Conservation (phyloP, 2,797 vertebrate species). For the Ibycter americanus region DNA sequence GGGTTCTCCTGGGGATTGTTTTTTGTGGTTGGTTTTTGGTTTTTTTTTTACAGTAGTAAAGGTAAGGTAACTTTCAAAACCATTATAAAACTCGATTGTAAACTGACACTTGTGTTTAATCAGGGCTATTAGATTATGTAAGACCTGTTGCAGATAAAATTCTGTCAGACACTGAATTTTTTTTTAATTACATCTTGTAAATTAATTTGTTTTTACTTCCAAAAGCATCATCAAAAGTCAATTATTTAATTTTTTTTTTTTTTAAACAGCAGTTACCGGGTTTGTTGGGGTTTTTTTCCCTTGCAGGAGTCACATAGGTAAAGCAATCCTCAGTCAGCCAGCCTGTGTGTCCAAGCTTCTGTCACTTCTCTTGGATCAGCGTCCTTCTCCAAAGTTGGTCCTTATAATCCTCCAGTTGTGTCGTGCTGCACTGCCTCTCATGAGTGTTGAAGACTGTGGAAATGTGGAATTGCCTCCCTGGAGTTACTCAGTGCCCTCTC, state of each 20-base stretch:
- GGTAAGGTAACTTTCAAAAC: not conserved
- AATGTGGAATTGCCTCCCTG: constrained; percentile 96
- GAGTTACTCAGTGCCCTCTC: constrained; percentile 93
- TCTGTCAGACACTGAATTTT: not conserved
- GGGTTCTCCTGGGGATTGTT: not conserved
- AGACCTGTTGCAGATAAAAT: not conserved
- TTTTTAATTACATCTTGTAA: not conserved
- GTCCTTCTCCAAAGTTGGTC: constrained; percentile 97
- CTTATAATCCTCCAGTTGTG: constrained; percentile 97
- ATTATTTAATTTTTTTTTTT: not conserved
- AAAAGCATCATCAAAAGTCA: not conserved
- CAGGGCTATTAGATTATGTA: not conserved
- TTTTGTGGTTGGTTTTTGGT: no score
- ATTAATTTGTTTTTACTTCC: not conserved
- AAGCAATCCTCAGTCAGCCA: constrained; percentile 97
- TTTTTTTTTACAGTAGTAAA: not conserved
- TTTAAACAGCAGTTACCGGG: not conserved
- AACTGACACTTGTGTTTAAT: not conserved
- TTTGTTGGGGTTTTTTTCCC: not conserved
- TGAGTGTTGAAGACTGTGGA: constrained; percentile 98
- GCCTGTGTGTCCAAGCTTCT: constrained; percentile 98
- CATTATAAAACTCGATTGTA: not conserved
- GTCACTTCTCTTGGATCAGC: constrained; percentile 94
- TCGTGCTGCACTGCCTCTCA: constrained; percentile 93
- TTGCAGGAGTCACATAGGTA: constrained; percentile 95